Conservation (phyloP, 2,113 vertebrate genomes). For the Podiceps cristatus region DNA sequence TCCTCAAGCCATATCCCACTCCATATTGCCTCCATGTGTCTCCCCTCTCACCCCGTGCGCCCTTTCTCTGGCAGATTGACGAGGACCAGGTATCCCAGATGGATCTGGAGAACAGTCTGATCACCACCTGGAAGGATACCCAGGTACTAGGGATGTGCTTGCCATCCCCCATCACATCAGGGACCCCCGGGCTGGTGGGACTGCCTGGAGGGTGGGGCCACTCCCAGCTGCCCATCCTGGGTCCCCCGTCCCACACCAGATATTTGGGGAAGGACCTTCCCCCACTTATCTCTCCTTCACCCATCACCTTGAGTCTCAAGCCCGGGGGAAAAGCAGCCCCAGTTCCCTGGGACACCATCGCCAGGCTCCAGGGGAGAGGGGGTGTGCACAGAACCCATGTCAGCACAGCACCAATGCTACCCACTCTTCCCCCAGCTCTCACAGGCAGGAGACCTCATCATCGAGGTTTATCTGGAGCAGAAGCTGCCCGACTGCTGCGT, state of each 20-base stretch:
- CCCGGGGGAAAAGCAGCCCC: not conserved
- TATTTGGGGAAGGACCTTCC: not conserved
- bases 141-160: constrained; percentile 79
- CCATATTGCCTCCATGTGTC: not conserved
- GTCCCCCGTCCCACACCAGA: not conserved
- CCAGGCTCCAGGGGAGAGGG: not conserved
- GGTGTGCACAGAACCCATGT: not conserved
- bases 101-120: constrained; percentile 95
- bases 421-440: constrained; percentile 80
- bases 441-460: constrained; percentile 96
- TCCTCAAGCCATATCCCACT: not conserved
- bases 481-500: constrained; percentile 93
- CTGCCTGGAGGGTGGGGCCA: not conserved
- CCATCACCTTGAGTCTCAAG: not conserved
- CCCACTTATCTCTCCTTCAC: not conserved
- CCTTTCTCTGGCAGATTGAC: constrained; percentile 83
- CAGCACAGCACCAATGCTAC: accelerated
- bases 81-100: constrained; percentile 96
- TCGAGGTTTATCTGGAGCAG: constrained; percentile 94
- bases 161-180: accelerated
- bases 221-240: not conserved
- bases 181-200: not conserved
- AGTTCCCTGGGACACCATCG: not conserved
- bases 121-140: constrained; percentile 97
- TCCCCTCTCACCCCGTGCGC: not conserved